A percentile compares a stretch with the other conserved stretches of the same genome.
Conservation (phyloP, 2,797 vertebrate species). For the Pterois miles region DNA sequence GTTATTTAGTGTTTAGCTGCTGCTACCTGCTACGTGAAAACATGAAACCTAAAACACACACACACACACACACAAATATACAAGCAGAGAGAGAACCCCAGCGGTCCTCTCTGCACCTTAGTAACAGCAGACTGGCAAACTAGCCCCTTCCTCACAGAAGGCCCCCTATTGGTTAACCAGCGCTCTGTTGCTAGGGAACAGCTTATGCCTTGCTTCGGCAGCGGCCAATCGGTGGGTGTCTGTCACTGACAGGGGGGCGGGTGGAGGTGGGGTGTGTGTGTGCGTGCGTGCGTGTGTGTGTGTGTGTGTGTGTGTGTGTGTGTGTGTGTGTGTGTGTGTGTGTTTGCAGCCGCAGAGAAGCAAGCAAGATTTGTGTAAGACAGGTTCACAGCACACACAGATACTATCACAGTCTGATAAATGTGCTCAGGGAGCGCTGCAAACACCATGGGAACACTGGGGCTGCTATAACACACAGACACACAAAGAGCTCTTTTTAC, state of each 20-base stretch:
- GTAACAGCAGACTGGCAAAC: conserved; percentile 85
- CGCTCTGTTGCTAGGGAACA: conserved; percentile 92
- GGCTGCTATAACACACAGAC: conserved; percentile 1
- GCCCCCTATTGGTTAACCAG: conserved; percentile 83
- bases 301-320: conserved; percentile 50
- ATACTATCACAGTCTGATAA: conserved; percentile 58
- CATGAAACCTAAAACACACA: neutral
- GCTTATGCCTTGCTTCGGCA: conserved; percentile 83
- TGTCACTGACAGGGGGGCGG: conserved; percentile 57
- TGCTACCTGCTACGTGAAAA: conserved; percentile 32
- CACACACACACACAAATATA: conserved; percentile 31
- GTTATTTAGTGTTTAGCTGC: conserved; percentile 14
- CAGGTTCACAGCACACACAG: conserved; percentile 68
- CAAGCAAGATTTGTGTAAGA: conserved; percentile 66
- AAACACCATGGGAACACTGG: conserved; percentile 9
- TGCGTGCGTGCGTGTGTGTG: conserved; percentile 48
- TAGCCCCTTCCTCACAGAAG: conserved; percentile 77
- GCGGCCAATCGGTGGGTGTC: conserved; percentile 79
- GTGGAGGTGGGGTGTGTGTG: conserved; percentile 54
- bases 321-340: conserved; percentile 52
- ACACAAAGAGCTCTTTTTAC: neutral
- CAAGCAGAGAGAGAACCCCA: conserved; percentile 49
- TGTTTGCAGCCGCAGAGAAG: conserved; percentile 78
- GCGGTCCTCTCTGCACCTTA: conserved; percentile 80
- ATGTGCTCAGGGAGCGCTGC: conserved; percentile 34